A percentile compares a stretch with the other conserved stretches of the same genome.
phyloP scores from a whole-genome alignment of 2,888 invertebrate genomes.

The Acanthopleura granulata region DNA sequence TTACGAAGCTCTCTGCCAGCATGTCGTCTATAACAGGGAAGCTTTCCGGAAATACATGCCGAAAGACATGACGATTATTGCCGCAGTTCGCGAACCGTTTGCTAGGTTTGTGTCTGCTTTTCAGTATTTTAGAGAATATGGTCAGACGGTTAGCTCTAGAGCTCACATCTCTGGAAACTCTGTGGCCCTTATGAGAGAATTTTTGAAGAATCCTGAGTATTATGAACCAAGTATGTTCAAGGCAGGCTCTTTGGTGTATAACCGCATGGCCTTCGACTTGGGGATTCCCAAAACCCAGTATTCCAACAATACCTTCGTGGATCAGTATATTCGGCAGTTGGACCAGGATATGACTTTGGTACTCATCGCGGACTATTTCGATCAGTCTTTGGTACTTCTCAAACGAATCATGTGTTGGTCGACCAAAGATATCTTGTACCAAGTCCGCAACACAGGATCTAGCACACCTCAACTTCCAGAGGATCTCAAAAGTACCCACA shows the following conservation, averaged over 20 bases:
- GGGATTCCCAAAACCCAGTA: not conserved
- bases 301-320: not conserved
- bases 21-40: constrained; percentile 15
- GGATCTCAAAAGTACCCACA: not conserved
- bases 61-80: not conserved
- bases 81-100: constrained; percentile 4
- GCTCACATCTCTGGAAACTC: no score
- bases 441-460: not conserved
- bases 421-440: constrained; percentile 16
- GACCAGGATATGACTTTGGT: constrained; percentile 2
- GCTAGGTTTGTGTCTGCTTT: constrained; percentile 2
- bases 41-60: not conserved
- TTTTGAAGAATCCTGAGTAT: not conserved
- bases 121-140: not conserved
- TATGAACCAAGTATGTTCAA: not conserved
- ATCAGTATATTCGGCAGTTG: constrained; percentile 2
- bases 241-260: not conserved
- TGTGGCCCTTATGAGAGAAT: not conserved
- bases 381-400: constrained; percentile 18
- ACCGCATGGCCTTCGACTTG: constrained; percentile 11
- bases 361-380: not conserved
- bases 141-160: not conserved
- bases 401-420: constrained; percentile 15
- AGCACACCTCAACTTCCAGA: not conserved
- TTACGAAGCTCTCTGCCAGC: constrained; percentile 15